Base-by-base conservation (phyloP, 2,888 invertebrate species). In the Eupithecia dodoneata region DNA sequence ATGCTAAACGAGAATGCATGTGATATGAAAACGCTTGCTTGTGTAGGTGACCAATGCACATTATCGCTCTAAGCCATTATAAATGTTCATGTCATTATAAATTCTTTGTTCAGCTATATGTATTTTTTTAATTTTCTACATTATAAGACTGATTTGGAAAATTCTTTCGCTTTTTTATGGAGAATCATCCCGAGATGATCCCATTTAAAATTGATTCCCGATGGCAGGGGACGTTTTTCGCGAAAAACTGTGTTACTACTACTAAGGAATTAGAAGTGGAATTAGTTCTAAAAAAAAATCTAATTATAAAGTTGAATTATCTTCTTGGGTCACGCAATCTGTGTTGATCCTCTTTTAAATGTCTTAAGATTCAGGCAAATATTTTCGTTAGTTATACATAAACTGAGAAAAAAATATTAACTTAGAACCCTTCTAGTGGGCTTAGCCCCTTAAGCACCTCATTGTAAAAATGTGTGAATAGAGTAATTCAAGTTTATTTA, bases 401-500 rank as follows among this genome's bases (percentile, higher is more conserved):
- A 30, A 30, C 30, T 30, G 30, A 30, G 30, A 30, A 30, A 30
- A 30, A 30, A 30, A 30, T 30, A 30, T 18, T 10, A 66, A 15
- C 15, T 12, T 66, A 4, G 66, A 66, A 41, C 13, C 15, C 4
- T 66, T 42, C 42, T 13, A 41, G 3, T 13, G 15, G 9, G 55
- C 18, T 30, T 30, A 59, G 7, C 7, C 18, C 6, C 55, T 18
- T 18, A 18, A 18, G 9, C 55, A 59, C 55, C 18, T 59, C 55
- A 59, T 18, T 41, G 42, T 13, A 30, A 47, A 69, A 70, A 49
- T 72, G 63, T 74, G 15, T 63, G 59, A 41, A 47, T 18, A 67
- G 45, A 41, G 72, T 72, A 70, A 72, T 76, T 67, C 55, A 69
- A 47, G 59, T 65, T 71, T 74, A 76, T 72, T 78, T 52, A 76